Percentiles rank a stretch among this genome's conserved stretches.
Conservation (phyloP, 1,140 invertebrate genomes). For the Brachionus angularis region DNA sequence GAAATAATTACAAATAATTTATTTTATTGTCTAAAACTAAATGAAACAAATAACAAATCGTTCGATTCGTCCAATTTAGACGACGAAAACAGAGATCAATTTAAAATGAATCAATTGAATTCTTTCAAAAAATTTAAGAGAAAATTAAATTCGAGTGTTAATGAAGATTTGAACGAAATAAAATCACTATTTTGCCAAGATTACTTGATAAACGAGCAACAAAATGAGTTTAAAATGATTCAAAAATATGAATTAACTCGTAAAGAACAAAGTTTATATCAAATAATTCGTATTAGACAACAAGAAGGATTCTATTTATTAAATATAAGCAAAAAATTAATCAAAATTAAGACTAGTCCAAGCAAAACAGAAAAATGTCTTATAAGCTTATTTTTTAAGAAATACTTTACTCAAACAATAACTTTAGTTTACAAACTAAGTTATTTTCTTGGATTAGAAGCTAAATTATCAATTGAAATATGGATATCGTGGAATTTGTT, state of each 20-base stretch:
- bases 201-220: no score
- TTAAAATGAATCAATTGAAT: no score
- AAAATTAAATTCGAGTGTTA: no score
- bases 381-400: constrained; percentile 15
- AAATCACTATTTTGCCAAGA: no score
- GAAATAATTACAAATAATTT: background rate
- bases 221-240: background rate
- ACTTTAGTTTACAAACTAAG: constrained; percentile 10
- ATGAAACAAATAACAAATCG: no score
- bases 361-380: background rate
- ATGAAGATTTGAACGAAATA: no score
- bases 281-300: background rate
- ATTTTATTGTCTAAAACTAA: constrained; percentile 11
- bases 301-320: constrained; percentile 27
- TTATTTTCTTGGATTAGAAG: background rate
- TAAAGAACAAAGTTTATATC: background rate
- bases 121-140: no score
- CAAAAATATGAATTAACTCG: background rate
- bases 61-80: background rate
- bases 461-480: background rate
- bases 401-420: constrained; percentile 19
- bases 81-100: no score
- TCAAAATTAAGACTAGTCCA: background rate
- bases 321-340: background rate
- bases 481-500: background rate